A percentile compares a stretch with the other conserved stretches of the same genome.
Evolutionary conservation across 2,888 invertebrate species (phyloP).

Genomic region (Lithodes maja): DNA sequence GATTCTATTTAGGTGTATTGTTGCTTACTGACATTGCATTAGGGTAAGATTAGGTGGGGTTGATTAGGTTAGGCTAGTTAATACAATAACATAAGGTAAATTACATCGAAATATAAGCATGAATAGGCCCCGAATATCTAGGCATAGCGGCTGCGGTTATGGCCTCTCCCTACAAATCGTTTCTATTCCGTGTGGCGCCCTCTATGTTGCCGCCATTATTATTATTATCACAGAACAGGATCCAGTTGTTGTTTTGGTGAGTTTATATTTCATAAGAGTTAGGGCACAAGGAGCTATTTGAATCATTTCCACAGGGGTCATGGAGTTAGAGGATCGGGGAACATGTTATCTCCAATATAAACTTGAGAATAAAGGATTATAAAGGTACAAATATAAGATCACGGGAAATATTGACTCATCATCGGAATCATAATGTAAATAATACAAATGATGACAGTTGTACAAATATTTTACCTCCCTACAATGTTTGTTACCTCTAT

Average conservation of each 20-base stretch:
- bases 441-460: too few species aligned
- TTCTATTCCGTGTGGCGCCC: slow-evolving; percentile 34
- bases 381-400: not conserved
- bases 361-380: not conserved
- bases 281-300: slow-evolving; percentile 36
- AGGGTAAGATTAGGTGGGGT: too few species aligned
- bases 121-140: too few species aligned
- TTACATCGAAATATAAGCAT: too few species aligned
- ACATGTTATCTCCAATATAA: not conserved
- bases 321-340: not conserved
- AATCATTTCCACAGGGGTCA: slow-evolving; percentile 14
- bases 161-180: not conserved
- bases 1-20: too few species aligned
- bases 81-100: too few species aligned
- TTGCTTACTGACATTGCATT: too few species aligned
- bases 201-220: slow-evolving; percentile 46
- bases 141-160: too few species aligned
- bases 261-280: slow-evolving; percentile 61
- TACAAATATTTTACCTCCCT: too few species aligned
- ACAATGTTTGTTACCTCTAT: too few species aligned
- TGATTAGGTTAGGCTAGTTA: too few species aligned
- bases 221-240: not conserved
- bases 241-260: slow-evolving; percentile 29
- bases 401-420: not conserved
- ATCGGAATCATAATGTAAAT: too few species aligned